Conservation (phyloP, 1,140 invertebrate genomes). For the Dendroctonus valens region DNA sequence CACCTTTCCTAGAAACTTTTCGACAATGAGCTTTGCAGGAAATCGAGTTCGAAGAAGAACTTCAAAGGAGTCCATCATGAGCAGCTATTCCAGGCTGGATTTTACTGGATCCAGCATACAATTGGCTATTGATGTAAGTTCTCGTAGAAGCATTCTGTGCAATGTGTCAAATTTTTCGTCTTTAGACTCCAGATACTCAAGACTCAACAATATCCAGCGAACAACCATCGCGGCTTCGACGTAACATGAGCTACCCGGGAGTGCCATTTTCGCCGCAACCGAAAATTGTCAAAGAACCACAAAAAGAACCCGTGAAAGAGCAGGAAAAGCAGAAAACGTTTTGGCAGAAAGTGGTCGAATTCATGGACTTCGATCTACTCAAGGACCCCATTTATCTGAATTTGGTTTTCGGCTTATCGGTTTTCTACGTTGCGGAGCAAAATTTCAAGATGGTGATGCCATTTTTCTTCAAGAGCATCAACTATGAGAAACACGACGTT, state of each 20-base stretch:
- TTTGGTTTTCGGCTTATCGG: slow-evolving; percentile 65
- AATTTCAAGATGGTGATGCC: slow-evolving; percentile 75
- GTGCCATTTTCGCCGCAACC: slow-evolving; percentile 44
- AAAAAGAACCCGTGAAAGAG: slow-evolving; percentile 30
- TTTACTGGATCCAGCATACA: slow-evolving; percentile 68
- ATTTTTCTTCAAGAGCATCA: slow-evolving; percentile 67
- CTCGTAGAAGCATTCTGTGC: not conserved
- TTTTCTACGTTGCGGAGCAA: slow-evolving; percentile 71
- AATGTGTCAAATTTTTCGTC: not conserved
- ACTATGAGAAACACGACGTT: slow-evolving; percentile 63
- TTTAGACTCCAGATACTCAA: slow-evolving; percentile 17
- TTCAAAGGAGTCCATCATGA: slow-evolving; percentile 65
- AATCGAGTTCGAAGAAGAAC: slow-evolving; percentile 50
- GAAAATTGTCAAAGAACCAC: slow-evolving; percentile 40
- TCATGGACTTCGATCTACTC: slow-evolving; percentile 49
- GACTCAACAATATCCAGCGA: slow-evolving; percentile 6
- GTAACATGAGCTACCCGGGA: slow-evolving; percentile 49
- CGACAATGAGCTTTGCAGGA: slow-evolving; percentile 51
- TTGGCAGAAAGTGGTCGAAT: slow-evolving; percentile 46
- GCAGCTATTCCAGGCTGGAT: slow-evolving; percentile 68
- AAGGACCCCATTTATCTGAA: slow-evolving; percentile 65
- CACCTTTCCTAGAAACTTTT: slow-evolving; percentile 57
- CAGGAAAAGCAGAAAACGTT: slow-evolving; percentile 41
- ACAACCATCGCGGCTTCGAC: slow-evolving; percentile 32
- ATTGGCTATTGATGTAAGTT: slow-evolving; percentile 43